Evolutionary conservation across 2,113 vertebrate species (phyloP).

Genomic region (Laticauda colubrina): DNA sequence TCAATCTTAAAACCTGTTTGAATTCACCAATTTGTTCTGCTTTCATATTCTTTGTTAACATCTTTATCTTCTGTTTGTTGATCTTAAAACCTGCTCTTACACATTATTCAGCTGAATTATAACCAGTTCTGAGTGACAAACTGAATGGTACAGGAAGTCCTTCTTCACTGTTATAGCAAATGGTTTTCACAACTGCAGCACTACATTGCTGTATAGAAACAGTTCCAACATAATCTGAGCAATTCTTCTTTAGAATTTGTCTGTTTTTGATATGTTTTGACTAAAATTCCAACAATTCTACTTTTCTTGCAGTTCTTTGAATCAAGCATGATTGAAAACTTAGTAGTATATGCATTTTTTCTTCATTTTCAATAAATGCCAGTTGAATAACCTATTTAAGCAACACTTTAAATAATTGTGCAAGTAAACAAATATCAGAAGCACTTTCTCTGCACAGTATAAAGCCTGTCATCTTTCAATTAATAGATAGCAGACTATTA

Average conservation of each 20-base stretch:
- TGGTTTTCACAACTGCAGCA: not conserved
- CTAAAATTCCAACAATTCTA: not conserved
- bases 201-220: not conserved
- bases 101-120: not conserved
- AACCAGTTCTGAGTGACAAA: not conserved
- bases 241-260: not conserved
- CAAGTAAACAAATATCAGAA: not conserved
- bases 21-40: not conserved
- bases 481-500: not conserved
- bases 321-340: not conserved
- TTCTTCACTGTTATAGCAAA: not conserved
- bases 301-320: not conserved
- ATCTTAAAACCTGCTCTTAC: not conserved
- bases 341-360: not conserved
- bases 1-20: not conserved
- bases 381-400: not conserved
- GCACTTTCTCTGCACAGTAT: too few relatives aligned
- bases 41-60: not conserved
- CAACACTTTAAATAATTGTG: not conserved
- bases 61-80: not conserved
- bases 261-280: not conserved
- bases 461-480: not conserved
- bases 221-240: not conserved
- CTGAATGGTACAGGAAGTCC: not conserved
- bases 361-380: not conserved